Base-by-base conservation (phyloP, 92 coral and sea anemone species). In the Scolanthus callimorphus region DNA sequence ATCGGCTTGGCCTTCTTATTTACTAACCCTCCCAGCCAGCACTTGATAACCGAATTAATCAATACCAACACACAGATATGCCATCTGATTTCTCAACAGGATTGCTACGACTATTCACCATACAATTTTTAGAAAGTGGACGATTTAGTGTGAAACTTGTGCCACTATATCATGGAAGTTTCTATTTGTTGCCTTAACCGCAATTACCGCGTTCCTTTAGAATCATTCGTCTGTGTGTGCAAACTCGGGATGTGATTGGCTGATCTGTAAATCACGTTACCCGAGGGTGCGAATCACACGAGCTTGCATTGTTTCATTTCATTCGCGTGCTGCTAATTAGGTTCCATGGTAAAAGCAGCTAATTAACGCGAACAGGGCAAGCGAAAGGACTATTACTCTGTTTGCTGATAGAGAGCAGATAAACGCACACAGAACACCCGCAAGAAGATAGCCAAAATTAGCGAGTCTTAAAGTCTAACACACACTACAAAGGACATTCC, bases 191-290 rank as follows among this genome's bases (percentile, higher is more conserved):
- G 9, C 6, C 29, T 28, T 51, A 22, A 65, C 71, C 71, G 21
- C 71, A 65, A 6, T 50, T 17, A 37, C 71, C 71, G 25, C 71
- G 52, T 65, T 53, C 34, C 17, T 50, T 51, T 38, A 25, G 51
- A 39, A 49, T 29, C n/a, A 25, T 23, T 13, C 11, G 49, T n/a
- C n/a, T n/a, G n/a, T n/a, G n/a, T n/a, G n/a, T n/a, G n/a, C n/a
- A n/a, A n/a, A n/a, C n/a, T n/a, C n/a, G n/a, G n/a, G n/a, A n/a
- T n/a, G 15, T 67, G 55, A 67, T 55, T 67, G 62, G 74, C 34
- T 43, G 23, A 17, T 29, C 3, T 21, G 20, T 15, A 41, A 17
- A 67, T 57, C 19, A 34, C 63, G 44, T 67, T 22, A 37, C n/a
- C 25, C 1, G 29, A 19, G 11, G 51, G 52, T 1, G 21, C 17